phyloP scores from a whole-genome alignment of 2,113 vertebrate species.

The Ivindomyrus marchei region DNA sequence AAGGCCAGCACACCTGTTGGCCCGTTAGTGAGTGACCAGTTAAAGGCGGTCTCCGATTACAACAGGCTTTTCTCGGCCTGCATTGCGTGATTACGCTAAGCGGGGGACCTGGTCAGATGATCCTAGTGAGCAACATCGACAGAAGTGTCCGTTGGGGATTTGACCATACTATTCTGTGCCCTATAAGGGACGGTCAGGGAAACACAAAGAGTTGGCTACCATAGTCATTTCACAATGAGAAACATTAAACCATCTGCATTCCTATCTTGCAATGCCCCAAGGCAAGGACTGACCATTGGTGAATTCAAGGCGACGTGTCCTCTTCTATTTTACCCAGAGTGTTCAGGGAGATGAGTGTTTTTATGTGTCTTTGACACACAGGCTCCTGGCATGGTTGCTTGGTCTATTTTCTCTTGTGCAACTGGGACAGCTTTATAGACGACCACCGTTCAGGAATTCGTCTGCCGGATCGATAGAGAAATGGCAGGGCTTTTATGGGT shows the following conservation, averaged over 20 bases:
- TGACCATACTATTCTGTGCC: background rate
- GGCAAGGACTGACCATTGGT: background rate
- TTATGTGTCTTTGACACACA: constrained; percentile 1
- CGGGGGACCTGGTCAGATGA: background rate
- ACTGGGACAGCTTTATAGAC: constrained; percentile 35
- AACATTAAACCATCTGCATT: constrained; percentile 6
- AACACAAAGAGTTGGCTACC: background rate
- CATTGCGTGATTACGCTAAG: background rate
- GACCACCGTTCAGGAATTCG: constrained; percentile 28
- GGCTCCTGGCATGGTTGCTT: background rate
- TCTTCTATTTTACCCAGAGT: background rate
- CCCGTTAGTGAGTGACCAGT: constrained; percentile 52
- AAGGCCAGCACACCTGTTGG: constrained; percentile 58
- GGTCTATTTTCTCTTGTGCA: constrained; percentile 19
- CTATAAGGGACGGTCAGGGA: background rate
- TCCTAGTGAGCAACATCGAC: background rate
- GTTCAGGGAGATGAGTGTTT: background rate
- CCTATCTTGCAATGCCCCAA: background rate
- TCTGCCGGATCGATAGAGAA: constrained; percentile 29
- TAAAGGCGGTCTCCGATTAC: constrained; percentile 62
- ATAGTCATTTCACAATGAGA: background rate
- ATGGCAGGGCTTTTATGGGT: constrained; percentile 36
- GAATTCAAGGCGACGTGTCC: background rate
- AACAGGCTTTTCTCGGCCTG: background rate
- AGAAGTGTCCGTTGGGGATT: background rate